Evolutionary conservation across 1,140 invertebrate species (phyloP).

Genomic region (Ceratitis capitata): DNA sequence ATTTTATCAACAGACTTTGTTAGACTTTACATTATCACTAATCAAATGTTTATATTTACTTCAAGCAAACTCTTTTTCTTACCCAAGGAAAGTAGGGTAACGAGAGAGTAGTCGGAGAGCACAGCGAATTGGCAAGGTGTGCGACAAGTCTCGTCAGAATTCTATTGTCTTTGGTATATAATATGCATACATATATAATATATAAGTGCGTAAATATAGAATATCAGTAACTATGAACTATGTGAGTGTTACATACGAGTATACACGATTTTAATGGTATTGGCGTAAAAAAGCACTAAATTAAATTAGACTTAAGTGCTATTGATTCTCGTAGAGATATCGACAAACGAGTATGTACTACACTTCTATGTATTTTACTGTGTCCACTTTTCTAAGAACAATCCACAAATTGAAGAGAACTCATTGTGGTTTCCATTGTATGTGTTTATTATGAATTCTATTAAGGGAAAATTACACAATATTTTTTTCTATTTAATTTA

Average conservation of each 20-base stretch:
- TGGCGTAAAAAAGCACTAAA: too few species aligned
- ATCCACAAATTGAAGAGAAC: neutral
- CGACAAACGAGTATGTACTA: too few species aligned
- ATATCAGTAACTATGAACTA: too few species aligned
- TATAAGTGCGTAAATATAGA: too few species aligned
- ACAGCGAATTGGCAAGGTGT: neutral
- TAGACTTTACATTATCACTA: neutral
- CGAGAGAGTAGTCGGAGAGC: neutral
- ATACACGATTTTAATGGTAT: too few species aligned
- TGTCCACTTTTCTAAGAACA: neutral
- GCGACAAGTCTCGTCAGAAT: neutral
- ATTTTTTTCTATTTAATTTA: neutral
- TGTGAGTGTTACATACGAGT: too few species aligned
- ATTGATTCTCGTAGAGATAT: neutral
- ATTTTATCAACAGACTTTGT: neutral
- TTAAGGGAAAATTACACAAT: neutral
- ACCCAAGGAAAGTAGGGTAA: neutral
- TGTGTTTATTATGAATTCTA: neutral
- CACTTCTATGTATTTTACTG: too few species aligned
- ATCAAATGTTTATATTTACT: neutral
- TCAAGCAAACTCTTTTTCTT: neutral
- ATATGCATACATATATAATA: too few species aligned
- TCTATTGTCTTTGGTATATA: neutral
- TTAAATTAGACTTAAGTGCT: neutral
- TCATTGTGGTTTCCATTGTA: too few species aligned